These are phyloP conservation scores for Craseonycteris thonglongyai DNA, from an alignment of 2,113 vertebrate species.

Conservation along the genomic window DNA sequence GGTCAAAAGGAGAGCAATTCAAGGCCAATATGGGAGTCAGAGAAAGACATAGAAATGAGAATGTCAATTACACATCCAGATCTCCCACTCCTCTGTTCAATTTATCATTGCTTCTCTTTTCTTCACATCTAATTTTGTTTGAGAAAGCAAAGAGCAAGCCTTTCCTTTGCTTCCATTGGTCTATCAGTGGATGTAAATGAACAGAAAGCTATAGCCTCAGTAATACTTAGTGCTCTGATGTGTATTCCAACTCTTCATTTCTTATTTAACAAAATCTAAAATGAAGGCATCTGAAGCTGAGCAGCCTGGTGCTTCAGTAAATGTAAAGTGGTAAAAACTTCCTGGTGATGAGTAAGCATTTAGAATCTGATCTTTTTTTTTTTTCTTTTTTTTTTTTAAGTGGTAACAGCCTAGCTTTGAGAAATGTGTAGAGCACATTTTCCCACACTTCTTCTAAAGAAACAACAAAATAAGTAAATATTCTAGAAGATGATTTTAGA, in stretches of 20 bases:
- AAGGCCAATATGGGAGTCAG: background rate
- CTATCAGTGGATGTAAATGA: background rate
- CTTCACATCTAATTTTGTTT: background rate
- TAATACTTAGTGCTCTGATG: background rate
- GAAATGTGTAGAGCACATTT: slow-evolving; percentile 35
- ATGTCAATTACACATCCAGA: background rate
- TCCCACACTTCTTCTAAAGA: slow-evolving; percentile 51
- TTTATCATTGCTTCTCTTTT: background rate
- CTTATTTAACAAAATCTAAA: background rate
- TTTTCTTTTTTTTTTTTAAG: background rate
- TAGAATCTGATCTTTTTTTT: background rate
- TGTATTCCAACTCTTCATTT: background rate
- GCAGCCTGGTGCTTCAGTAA: background rate
- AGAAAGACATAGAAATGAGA: background rate
- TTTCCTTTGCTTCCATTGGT: background rate
- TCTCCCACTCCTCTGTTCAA: accelerated
- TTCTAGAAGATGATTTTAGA: slow-evolving; percentile 64
- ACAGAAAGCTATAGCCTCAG: background rate
- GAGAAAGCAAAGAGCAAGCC: background rate
- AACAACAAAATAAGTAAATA: slow-evolving; percentile 62
- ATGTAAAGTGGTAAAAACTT: background rate
- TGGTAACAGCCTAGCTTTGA: background rate
- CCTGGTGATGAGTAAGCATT: background rate
- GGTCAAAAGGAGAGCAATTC: background rate
- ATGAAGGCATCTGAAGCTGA: background rate